Evolutionary conservation across 2,888 invertebrate species (phyloP).

Genomic region (Phlogophora meticulosa): DNA sequence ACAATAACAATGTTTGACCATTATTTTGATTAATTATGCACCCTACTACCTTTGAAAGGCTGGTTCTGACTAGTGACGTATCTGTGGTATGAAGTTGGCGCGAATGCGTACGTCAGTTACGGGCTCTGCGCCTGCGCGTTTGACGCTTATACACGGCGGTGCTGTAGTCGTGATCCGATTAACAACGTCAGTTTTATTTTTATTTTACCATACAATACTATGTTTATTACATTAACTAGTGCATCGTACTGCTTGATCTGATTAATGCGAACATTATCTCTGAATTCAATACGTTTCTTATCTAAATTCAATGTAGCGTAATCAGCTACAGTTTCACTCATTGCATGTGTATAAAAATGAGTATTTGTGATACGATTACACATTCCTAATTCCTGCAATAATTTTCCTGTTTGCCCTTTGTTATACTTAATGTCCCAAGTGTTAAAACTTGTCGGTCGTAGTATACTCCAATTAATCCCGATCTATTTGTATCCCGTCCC

Average conservation of each 20-base stretch:
- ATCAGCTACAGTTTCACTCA: constrained; percentile 69
- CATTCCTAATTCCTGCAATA: constrained; percentile 23
- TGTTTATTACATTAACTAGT: constrained; percentile 59
- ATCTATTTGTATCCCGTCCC: constrained; percentile 86
- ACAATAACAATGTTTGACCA: constrained; percentile 48
- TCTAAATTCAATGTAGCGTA: constrained; percentile 55
- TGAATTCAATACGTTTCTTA: constrained; percentile 34
- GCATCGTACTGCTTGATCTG: constrained; percentile 80
- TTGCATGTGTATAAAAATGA: constrained; percentile 72
- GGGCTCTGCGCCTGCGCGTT: constrained; percentile 90
- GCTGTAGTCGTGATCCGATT: constrained; percentile 90
- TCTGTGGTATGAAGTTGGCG: constrained; percentile 84
- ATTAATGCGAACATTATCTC: constrained; percentile 61
- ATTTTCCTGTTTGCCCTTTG: constrained; percentile 43
- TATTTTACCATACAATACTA: constrained; percentile 69
- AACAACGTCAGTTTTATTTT: constrained; percentile 89
- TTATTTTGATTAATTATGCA: constrained; percentile 67
- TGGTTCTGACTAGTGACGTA: constrained; percentile 73
- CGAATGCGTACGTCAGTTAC: constrained; percentile 88
- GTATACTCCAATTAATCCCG: constrained; percentile 85
- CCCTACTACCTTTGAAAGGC: constrained; percentile 68
- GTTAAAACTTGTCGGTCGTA: constrained; percentile 71
- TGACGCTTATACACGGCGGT: constrained; percentile 90
- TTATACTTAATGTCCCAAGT: constrained; percentile 70
- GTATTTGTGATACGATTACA: constrained; percentile 52